Percentiles rank a stretch among this genome's conserved stretches.
These are phyloP conservation scores for Mungos mungo DNA, from an alignment of 2,113 vertebrate genomes.

Conservation along the genomic window DNA sequence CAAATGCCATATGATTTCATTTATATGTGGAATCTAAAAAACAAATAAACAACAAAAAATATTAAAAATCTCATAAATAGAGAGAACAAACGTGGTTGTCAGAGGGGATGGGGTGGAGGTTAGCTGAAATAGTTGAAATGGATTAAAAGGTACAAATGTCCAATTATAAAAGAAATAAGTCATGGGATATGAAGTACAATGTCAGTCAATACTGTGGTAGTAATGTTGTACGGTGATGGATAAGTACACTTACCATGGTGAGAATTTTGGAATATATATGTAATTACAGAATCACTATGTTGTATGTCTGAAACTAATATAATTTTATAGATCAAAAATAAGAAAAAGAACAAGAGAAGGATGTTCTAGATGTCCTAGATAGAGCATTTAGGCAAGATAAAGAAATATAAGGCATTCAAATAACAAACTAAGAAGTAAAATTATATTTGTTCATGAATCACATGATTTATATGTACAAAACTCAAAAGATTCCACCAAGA, in stretches of 20 bases:
- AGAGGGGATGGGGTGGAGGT: neutral
- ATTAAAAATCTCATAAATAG: neutral
- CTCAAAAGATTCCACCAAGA: neutral
- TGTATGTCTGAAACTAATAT: neutral
- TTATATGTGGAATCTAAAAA: neutral
- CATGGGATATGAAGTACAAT: neutral
- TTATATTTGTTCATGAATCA: neutral
- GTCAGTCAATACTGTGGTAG: neutral
- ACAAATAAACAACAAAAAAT: neutral
- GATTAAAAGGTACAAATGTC: neutral
- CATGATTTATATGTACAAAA: neutral
- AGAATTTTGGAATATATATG: neutral
- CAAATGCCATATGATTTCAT: neutral
- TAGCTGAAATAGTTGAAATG: neutral
- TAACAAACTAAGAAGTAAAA: neutral
- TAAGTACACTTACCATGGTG: neutral
- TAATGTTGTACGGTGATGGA: neutral
- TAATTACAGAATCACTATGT: neutral
- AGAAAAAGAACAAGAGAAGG: neutral
- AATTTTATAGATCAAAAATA: neutral
- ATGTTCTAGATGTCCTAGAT: neutral
- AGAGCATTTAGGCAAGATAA: neutral
- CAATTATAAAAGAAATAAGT: neutral
- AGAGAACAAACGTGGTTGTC: neutral
- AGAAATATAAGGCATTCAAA: neutral